A percentile compares a stretch with the other conserved stretches of the same genome.
Evolutionary conservation across 30 jellyfish, hydroid and myxozoan species (phyloP).

Genomic region (Aurelia aurita): DNA sequence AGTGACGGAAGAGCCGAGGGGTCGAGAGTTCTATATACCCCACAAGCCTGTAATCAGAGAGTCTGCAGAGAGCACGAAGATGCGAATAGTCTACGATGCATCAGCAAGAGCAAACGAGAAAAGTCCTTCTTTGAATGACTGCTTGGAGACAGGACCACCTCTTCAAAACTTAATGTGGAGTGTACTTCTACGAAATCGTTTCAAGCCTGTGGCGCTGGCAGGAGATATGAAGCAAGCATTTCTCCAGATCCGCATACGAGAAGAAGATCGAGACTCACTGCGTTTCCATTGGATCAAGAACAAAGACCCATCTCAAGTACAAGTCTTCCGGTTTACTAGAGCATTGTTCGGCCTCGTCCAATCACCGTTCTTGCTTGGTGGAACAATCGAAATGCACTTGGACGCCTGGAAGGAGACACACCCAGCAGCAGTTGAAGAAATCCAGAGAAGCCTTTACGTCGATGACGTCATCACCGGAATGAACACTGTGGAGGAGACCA

Average conservation of each 20-base stretch:
- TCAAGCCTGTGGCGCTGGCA: slow-evolving; percentile 19
- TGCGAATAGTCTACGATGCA: slow-evolving; percentile 29
- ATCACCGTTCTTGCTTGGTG: slow-evolving; percentile 69
- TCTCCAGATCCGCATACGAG: no score
- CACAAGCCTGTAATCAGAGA: no score
- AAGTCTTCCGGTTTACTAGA: no score
- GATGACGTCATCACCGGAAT: slow-evolving; percentile 82
- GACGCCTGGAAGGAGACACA: neutral
- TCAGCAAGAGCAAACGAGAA: neutral
- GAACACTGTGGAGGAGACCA: slow-evolving; percentile 21
- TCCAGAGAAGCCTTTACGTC: slow-evolving; percentile 51
- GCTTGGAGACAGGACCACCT: slow-evolving; percentile 46
- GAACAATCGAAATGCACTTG: slow-evolving; percentile 49
- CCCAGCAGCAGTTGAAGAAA: slow-evolving; percentile 13
- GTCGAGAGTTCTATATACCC: no score
- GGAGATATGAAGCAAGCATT: no score
- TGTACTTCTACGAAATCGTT: slow-evolving; percentile 8
- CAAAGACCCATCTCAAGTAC: no score
- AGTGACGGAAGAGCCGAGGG: no score
- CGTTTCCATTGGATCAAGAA: no score
- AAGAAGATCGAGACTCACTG: no score
- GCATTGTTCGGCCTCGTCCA: no score
- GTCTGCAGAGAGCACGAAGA: no score
- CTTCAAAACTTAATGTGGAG: slow-evolving; percentile 23
- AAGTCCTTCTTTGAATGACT: slow-evolving; percentile 28